These are phyloP conservation scores for Pangasius macronema DNA, from an alignment of 2,797 vertebrate genomes.

Conservation along the genomic window DNA sequence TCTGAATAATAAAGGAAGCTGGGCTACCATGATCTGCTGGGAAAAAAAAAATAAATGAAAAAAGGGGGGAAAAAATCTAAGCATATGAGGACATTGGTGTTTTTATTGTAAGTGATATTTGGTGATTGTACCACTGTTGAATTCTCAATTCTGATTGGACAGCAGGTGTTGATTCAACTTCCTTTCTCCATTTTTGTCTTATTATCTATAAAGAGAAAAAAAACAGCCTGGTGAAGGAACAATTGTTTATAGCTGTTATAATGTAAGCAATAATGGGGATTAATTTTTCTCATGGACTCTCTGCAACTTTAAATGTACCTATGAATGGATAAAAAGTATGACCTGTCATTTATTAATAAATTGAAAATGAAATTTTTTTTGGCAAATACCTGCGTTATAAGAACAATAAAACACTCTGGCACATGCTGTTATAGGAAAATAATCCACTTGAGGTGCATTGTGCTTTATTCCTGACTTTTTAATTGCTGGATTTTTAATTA, in stretches of 20 bases:
- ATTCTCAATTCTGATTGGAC: not conserved
- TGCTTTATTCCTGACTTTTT: not conserved
- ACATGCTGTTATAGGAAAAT: not conserved
- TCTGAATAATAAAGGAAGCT: slow-evolving; percentile 51
- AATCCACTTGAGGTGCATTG: not conserved
- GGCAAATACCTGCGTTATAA: not conserved
- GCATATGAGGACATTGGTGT: not conserved
- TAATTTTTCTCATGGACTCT: not conserved
- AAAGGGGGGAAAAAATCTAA: not conserved
- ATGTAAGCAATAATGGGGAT: not conserved
- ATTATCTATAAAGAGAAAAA: not conserved
- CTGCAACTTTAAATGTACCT: not conserved
- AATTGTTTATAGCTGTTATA: not conserved
- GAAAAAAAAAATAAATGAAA: not conserved
- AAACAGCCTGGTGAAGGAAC: not conserved
- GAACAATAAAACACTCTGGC: not conserved
- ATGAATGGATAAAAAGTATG: not conserved
- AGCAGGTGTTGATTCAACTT: not conserved
- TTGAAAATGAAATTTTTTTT: not conserved
- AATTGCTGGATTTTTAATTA: not conserved
- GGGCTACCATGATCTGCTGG: slow-evolving; percentile 6
- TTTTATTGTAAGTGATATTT: not conserved
- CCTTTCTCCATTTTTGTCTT: not conserved
- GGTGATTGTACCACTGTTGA: not conserved
- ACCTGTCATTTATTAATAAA: not conserved